phyloP scores from a whole-genome alignment of 2,888 invertebrate genomes.

The Plebejus anna region DNA sequence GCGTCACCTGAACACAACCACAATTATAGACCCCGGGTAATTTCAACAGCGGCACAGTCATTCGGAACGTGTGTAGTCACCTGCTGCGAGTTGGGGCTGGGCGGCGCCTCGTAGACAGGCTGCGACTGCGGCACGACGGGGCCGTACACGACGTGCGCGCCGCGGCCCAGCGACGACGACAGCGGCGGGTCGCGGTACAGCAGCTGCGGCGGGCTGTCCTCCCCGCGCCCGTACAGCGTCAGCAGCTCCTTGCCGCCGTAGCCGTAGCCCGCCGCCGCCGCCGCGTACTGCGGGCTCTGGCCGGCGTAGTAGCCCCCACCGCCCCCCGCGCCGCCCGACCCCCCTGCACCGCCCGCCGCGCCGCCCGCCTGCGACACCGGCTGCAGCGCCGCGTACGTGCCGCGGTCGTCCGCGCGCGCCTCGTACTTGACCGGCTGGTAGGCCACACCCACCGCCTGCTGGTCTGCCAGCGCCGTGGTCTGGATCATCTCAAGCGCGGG shows the following conservation, averaged over 20 bases:
- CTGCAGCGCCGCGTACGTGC: constrained; percentile 83
- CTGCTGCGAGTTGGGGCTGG: constrained; percentile 81
- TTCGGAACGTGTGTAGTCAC: constrained; percentile 42
- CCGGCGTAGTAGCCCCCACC: constrained; percentile 48
- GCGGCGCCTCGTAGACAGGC: constrained; percentile 75
- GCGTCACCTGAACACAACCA: constrained; percentile 66
- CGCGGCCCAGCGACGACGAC: constrained; percentile 79
- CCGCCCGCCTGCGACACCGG: constrained; percentile 72
- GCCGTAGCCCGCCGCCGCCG: constrained; percentile 50
- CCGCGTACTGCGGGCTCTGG: constrained; percentile 46
- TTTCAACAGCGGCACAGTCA: neutral
- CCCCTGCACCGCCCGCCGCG: constrained; percentile 54
- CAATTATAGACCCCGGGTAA: neutral
- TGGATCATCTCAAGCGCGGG: constrained; percentile 67
- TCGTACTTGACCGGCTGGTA: constrained; percentile 73
- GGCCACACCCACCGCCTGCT: constrained; percentile 64
- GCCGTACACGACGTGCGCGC: constrained; percentile 72
- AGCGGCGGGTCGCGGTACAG: constrained; percentile 85
- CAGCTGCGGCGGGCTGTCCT: constrained; percentile 63
- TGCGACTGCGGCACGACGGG: constrained; percentile 67
- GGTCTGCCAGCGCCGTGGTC: constrained; percentile 58
- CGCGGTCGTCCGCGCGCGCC: constrained; percentile 61
- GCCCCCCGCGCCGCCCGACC: constrained; percentile 52
- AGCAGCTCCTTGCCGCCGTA: constrained; percentile 45
- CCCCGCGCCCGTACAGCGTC: constrained; percentile 49